A percentile compares a stretch with the other conserved stretches of the same genome.
Evolutionary conservation across 2,797 vertebrate species (phyloP).

Genomic region (Lateolabrax maculatus): DNA sequence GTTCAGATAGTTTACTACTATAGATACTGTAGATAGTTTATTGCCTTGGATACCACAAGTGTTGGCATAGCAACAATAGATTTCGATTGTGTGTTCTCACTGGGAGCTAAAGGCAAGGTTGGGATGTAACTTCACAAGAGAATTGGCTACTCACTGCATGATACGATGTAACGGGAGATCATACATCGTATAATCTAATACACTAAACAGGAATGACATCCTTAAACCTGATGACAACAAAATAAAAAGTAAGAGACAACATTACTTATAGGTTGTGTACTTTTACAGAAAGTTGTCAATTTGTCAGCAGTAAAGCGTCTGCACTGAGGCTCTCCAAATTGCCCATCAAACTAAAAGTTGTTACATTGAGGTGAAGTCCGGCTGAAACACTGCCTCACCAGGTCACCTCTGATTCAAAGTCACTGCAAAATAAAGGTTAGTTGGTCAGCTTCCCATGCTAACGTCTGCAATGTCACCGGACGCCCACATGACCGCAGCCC

Average conservation of each 20-base stretch:
- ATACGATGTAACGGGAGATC: conserved; percentile 25
- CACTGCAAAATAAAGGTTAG: conserved; percentile 29
- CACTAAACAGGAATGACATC: neutral
- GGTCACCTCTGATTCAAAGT: conserved; percentile 53
- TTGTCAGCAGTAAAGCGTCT: neutral
- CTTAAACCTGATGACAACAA: neutral
- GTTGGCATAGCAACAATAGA: conserved; percentile 76
- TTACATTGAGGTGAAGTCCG: conserved; percentile 21
- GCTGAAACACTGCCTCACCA: conserved; percentile 4
- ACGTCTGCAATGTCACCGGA: conserved; percentile 20
- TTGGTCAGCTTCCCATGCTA: conserved; percentile 24
- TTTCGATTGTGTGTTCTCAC: conserved; percentile 49
- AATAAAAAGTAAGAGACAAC: neutral
- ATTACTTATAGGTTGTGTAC: neutral
- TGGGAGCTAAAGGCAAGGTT: conserved; percentile 14
- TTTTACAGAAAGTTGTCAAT: neutral
- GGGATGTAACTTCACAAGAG: conserved; percentile 28
- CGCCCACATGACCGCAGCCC: neutral
- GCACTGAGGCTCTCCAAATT: neutral
- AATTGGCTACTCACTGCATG: neutral
- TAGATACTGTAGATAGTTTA: conserved; percentile 72
- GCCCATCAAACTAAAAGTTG: neutral
- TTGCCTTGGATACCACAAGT: conserved; percentile 64
- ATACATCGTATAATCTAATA: neutral
- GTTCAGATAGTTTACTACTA: conserved; percentile 66